Evolutionary conservation across 2,113 vertebrate species (phyloP), one percentile per base, ranked within the genome.

Genomic region (Piprites chloris): DNA sequence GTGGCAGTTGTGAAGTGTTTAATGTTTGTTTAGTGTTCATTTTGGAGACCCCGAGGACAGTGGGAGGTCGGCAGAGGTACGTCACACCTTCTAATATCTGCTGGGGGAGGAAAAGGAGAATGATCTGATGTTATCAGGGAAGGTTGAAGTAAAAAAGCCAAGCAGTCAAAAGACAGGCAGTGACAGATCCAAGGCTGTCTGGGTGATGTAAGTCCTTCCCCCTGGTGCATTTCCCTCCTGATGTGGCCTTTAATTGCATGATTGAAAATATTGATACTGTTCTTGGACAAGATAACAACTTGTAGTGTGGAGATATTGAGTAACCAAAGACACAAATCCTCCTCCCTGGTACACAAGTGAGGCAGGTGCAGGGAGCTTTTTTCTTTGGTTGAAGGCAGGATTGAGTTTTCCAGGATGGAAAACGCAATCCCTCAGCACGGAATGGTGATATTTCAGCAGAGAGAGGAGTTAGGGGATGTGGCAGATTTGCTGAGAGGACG

Each of bases 241-340:
- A 69, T 67, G 46, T 5, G 6, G 47, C 58, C 86, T 95, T 95
- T 74, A 90, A 63, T 63, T 89, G 46, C 75, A 39, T 46, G 72
- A 76, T 94, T 96, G 69, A 84, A 96, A 88, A 59, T 86, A 86
- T 47, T 71, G 89, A 81, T 93, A 83, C 30, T 46, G 33, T 44
- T 94, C 71, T 30, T 63, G 66, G 68, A 66, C 68, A 63, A 88
- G 93, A 72, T 78, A 87, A 46, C 33, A 53, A 47, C 74, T 87
- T 75, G 52, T 37, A 59, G 23, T 5, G 33, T 27, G 52, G 77
- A 91, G 73, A 17, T 59, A 35, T 26, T 37, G 65, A 82, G 52
- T 47, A 71, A 39, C 46, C 30, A 50, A 44, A 80, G 72, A 68
- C 53, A 83, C 58, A 83, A 93, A 80, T 69, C 85, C 75, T 83